A percentile compares a stretch with the other conserved stretches of the same genome.
phyloP scores from a whole-genome alignment of 2,888 invertebrate species.

The Isotomurus palustris region DNA sequence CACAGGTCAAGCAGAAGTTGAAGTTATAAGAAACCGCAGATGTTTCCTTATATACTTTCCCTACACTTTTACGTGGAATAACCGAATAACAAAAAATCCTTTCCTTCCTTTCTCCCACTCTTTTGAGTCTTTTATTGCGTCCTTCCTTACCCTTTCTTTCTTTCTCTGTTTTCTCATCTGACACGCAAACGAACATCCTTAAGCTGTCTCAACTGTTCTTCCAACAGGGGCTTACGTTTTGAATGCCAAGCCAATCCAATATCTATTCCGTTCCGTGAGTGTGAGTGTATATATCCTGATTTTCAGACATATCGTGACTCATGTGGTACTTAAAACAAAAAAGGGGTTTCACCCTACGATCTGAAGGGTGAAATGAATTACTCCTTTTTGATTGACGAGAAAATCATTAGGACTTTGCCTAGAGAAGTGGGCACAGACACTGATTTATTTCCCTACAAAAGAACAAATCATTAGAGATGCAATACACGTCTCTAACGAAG shows the following conservation, averaged over 20 bases:
- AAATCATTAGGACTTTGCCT: slow-evolving; percentile 17
- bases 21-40: not conserved
- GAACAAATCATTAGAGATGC: too few species aligned
- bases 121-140: too few species aligned
- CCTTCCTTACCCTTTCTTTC: not conserved
- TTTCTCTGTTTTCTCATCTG: not conserved
- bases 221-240: too few species aligned
- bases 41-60: not conserved
- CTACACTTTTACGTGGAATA: not conserved
- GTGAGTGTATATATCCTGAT: too few species aligned
- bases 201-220: too few species aligned
- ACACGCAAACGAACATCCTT: not conserved
- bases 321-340: too few species aligned
- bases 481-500: not conserved
- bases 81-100: not conserved
- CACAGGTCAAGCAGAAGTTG: not conserved
- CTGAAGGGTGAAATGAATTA: slow-evolving; percentile 8
- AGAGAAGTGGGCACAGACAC: slow-evolving; percentile 13
- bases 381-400: slow-evolving; percentile 19
- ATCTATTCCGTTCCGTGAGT: too few species aligned
- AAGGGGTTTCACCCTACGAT: too few species aligned
- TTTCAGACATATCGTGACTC: too few species aligned
- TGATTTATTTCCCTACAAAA: too few species aligned
- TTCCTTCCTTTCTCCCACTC: slow-evolving; percentile 1
- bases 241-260: too few species aligned